Base-by-base conservation (phyloP, 2,113 vertebrate genomes). In the Cinclus mexicanus region DNA sequence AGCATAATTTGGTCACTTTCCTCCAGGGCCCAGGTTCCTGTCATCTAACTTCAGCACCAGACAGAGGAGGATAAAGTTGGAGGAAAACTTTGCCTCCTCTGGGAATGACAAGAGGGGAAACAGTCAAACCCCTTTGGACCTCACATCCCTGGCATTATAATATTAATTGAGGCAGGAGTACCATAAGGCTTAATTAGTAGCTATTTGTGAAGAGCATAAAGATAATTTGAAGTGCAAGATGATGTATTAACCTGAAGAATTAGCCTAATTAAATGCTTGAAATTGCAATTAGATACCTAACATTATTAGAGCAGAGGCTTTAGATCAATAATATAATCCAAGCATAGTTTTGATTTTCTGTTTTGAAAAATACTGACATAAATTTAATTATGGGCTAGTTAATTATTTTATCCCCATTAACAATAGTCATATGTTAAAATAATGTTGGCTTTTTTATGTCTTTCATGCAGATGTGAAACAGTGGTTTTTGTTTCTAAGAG, bases 231-330 rank as follows among this genome's bases (percentile, higher is more conserved):
- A 94, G 50, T 79, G 61, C 74, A 95, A 94, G 53, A 20, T 76
- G 57, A 82, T 93, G 37, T 50, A 72, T 94, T 76, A 93, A 85
- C 46, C 20, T 94, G 67, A 87, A 95, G 42, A 68, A 77, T 25
- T 59, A 91, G 42, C 41, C 29, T 85, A 85, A 94, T 91, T 89
- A 85, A 94, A 87, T 79, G 23, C 49, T 93, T 89, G 53, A 91
- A 89, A 87, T 76, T 76, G 61, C 25, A 57, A 25, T 64, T 93
- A 68, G 57, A 71, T 84, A 81, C 23, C 31, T 84, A 49, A 68
- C 3, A 6, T 76, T 84, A 69, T 82, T 55, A 85, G 23, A 93
- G 61, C 4, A 14, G 49, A 41, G n/a, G 24, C 12, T 76, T 93
- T 53, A 35, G 53, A 91, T 87, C 89, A 82, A 46, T 82, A 87